Percentiles rank a stretch among this genome's conserved stretches.
phyloP scores from a whole-genome alignment of 2,888 invertebrate species.

The Lampropteryx suffumata region DNA sequence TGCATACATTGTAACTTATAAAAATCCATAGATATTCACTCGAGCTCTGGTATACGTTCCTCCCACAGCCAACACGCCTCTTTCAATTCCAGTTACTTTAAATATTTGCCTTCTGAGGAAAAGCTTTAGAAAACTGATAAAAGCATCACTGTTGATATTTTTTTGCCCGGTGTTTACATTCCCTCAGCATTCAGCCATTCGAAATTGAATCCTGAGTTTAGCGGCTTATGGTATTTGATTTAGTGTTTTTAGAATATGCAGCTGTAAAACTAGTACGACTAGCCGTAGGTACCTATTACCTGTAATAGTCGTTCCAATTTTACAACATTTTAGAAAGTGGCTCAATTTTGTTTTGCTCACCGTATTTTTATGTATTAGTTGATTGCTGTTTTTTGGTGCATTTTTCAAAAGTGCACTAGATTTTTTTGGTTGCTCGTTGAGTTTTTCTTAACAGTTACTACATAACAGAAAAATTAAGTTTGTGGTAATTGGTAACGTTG shows the following conservation, averaged over 20 bases:
- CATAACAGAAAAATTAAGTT: too few relatives aligned
- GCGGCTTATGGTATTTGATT: not conserved
- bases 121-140: not conserved
- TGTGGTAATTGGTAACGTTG: too few relatives aligned
- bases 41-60: too few relatives aligned
- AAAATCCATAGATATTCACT: too few relatives aligned
- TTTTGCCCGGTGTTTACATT: not conserved
- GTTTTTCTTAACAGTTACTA: not conserved
- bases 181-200: too few relatives aligned
- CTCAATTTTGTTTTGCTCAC: slow-evolving; percentile 4
- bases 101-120: not conserved
- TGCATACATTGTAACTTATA: too few relatives aligned
- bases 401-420: not conserved
- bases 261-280: slow-evolving; percentile 9
- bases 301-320: too few relatives aligned
- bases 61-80: too few relatives aligned
- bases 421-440: too few relatives aligned
- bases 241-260: not conserved
- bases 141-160: slow-evolving; percentile 2
- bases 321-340: slow-evolving; percentile 6
- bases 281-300: too few relatives aligned
- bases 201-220: not conserved
- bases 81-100: too few relatives aligned
- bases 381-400: slow-evolving; percentile 2
- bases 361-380: slow-evolving; percentile 5